These are phyloP conservation scores for Nesidiocoris tenuis DNA, from an alignment of 2,888 invertebrate genomes.

Conservation along the genomic window DNA sequence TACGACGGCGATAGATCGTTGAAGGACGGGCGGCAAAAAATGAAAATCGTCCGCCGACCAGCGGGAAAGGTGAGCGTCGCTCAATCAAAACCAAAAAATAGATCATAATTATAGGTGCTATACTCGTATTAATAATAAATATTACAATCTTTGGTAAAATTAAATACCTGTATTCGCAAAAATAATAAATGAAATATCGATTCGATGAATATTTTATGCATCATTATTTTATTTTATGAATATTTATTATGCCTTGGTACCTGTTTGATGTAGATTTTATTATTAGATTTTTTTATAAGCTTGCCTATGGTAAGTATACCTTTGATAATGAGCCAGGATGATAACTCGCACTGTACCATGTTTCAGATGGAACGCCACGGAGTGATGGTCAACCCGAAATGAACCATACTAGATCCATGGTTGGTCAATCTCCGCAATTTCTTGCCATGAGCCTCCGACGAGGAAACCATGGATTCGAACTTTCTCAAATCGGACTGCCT, in stretches of 20 bases:
- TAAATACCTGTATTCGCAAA: background rate
- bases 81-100: too few species aligned
- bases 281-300: too few species aligned
- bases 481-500: background rate
- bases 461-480: background rate
- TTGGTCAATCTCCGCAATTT: background rate
- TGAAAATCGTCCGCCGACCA: slow-evolving; percentile 2
- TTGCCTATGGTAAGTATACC: too few species aligned
- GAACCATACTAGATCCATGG: slow-evolving; percentile 1
- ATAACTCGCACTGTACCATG: too few species aligned
- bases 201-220: too few species aligned
- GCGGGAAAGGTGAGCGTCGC: slow-evolving; percentile 8
- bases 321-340: too few species aligned
- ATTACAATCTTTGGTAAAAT: too few species aligned
- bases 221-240: background rate
- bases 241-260: background rate
- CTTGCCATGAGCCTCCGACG: background rate
- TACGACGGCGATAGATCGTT: slow-evolving; percentile 29
- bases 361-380: slow-evolving; percentile 23
- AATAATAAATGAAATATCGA: too few species aligned
- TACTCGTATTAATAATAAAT: background rate
- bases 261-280: background rate
- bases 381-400: slow-evolving; percentile 32
- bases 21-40: slow-evolving; percentile 16
- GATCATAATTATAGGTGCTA: too few species aligned